Conservation (phyloP, 2,888 invertebrate species). For the Tyria jacobaeae region DNA sequence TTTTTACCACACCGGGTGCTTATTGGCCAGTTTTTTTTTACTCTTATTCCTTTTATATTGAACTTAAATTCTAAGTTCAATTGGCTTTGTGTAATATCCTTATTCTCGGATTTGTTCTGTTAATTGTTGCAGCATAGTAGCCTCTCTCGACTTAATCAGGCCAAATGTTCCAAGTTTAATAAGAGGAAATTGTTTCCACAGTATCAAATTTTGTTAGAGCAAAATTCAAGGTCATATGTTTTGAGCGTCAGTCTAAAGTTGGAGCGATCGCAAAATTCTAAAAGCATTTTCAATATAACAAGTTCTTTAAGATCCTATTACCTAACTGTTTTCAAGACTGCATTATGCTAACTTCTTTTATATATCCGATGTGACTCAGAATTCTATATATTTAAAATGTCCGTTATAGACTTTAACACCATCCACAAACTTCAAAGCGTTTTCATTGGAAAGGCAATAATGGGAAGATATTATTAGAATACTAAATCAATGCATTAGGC, state of each 20-base stretch:
- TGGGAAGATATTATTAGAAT: too few species aligned
- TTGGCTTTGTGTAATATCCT: conserved; percentile 4
- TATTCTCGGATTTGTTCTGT: conserved; percentile 10
- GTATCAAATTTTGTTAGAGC: conserved; percentile 4
- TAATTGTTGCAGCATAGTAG: conserved; percentile 2
- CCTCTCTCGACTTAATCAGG: conserved; percentile 6
- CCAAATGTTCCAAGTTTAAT: conserved; percentile 17
- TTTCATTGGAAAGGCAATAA: too few species aligned
- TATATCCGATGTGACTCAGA: too few species aligned
- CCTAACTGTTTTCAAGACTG: not conserved
- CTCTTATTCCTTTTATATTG: conserved; percentile 9
- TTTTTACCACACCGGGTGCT: conserved; percentile 15
- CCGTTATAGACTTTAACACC: too few species aligned
- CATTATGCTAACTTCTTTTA: too few species aligned
- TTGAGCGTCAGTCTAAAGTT: not conserved
- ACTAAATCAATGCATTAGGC: too few species aligned
- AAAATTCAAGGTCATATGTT: conserved; percentile 8
- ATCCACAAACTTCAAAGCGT: too few species aligned
- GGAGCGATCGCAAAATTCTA: not conserved
- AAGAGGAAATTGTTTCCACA: not conserved
- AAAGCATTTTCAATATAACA: not conserved
- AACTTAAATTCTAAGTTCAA: not conserved
- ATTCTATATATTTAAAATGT: too few species aligned
- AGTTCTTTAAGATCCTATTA: not conserved
- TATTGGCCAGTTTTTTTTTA: conserved; percentile 18